Evolutionary conservation across 1,140 invertebrate species (phyloP).

Genomic region (Probaryconus sp.): DNA sequence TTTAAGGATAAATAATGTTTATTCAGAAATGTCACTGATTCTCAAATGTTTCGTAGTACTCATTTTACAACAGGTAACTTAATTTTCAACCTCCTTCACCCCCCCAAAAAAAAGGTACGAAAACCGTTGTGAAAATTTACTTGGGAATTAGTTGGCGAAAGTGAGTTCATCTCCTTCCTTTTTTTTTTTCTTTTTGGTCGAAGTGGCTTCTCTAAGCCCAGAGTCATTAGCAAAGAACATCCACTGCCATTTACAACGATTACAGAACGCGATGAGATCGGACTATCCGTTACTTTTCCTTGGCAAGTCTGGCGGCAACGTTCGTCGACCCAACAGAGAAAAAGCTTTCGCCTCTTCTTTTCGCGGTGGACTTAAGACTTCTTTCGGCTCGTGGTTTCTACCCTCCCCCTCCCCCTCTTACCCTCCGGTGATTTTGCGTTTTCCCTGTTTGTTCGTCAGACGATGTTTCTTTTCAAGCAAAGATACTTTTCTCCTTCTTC

Average conservation of each 20-base stretch:
- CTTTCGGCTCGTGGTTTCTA: constrained; percentile 5
- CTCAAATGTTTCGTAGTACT: too few species aligned
- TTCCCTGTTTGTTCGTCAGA: constrained; percentile 7
- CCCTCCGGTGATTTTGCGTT: constrained; percentile 36
- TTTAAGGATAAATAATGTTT: too few species aligned
- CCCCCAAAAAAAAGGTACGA: too few species aligned
- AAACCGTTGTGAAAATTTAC: constrained; percentile 25
- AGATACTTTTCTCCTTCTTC: constrained; percentile 12
- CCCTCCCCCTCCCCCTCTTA: neutral
- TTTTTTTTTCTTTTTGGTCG: constrained; percentile 4
- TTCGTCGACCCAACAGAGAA: constrained; percentile 33
- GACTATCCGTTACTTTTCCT: constrained; percentile 38
- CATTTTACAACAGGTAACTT: too few species aligned
- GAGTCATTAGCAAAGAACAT: constrained; percentile 56
- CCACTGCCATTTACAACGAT: constrained; percentile 51
- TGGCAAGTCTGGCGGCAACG: constrained; percentile 33
- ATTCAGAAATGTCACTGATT: too few species aligned
- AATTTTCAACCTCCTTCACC: too few species aligned
- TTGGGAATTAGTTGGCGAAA: constrained; percentile 32
- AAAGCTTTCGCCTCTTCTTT: constrained; percentile 27
- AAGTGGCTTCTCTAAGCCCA: constrained; percentile 24
- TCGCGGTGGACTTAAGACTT: constrained; percentile 13
- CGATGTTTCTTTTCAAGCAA: constrained; percentile 15
- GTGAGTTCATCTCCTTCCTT: constrained; percentile 24
- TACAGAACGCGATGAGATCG: constrained; percentile 46